phyloP scores from a whole-genome alignment of 2,113 vertebrate species.

The Tapirus terrestris region DNA sequence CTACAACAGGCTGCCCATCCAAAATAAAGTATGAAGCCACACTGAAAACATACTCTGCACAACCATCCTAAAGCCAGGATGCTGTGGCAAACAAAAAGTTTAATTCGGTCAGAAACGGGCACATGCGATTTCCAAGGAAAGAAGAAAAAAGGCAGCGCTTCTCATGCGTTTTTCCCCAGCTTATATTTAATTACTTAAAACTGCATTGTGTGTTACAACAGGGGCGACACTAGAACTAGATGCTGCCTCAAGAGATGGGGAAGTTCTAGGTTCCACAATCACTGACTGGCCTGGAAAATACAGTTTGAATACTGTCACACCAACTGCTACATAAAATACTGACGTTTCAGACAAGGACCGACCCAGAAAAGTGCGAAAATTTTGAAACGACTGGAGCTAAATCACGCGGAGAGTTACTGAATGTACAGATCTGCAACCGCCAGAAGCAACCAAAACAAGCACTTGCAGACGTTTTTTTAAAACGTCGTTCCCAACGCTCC shows the following conservation, averaged over 20 bases:
- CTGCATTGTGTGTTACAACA: neutral
- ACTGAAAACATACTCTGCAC: neutral
- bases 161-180: neutral
- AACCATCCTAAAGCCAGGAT: neutral
- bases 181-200: neutral
- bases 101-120: neutral
- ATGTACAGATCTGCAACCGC: neutral
- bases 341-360: neutral
- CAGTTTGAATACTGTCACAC: neutral
- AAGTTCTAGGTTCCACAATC: neutral
- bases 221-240: neutral
- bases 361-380: neutral
- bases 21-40: neutral
- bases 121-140: neutral
- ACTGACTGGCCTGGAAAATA: neutral
- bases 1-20: neutral
- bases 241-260: neutral
- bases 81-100: neutral
- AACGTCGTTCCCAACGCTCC: neutral
- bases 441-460: neutral
- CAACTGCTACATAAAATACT: neutral
- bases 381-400: neutral
- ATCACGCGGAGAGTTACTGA: neutral
- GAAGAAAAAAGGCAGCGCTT: neutral
- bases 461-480: neutral